Conservation (phyloP, 2,888 invertebrate genomes). For the Julus scanicus region DNA sequence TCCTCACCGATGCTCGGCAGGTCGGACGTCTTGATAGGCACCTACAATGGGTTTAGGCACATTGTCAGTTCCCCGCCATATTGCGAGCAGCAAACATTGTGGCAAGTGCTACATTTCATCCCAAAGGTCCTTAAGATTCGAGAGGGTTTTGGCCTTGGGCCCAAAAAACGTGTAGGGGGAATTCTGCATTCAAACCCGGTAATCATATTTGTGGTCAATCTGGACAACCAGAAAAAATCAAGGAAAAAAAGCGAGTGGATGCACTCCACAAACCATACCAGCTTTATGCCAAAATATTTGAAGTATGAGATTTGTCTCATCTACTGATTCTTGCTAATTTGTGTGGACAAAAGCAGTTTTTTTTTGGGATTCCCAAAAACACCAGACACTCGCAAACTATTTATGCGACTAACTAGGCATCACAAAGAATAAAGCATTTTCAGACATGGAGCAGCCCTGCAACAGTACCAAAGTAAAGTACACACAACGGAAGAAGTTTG, state of each 20-base stretch:
- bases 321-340: too few species aligned
- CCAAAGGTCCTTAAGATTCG: not conserved
- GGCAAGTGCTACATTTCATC: not conserved
- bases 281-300: too few species aligned
- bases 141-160: not conserved
- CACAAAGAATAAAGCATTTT: too few species aligned
- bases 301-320: too few species aligned
- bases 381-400: too few species aligned
- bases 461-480: too few species aligned
- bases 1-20: slow-evolving; percentile 65
- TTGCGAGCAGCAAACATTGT: not conserved
- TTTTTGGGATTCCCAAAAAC: too few species aligned
- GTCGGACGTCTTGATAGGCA: slow-evolving; percentile 61
- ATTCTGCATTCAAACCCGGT: not conserved
- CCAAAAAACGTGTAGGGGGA: not conserved
- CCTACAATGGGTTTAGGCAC: slow-evolving; percentile 55
- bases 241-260: not conserved
- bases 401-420: too few species aligned
- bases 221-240: not conserved
- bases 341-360: too few species aligned
- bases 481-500: too few species aligned
- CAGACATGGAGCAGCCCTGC: too few species aligned
- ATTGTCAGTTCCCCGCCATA: not conserved
- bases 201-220: slow-evolving; percentile 43
- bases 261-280: too few species aligned